Evolutionary conservation across 37 sponge, comb jelly and placozoan species (phyloP).

Genomic region (Oopsacas minuta): DNA sequence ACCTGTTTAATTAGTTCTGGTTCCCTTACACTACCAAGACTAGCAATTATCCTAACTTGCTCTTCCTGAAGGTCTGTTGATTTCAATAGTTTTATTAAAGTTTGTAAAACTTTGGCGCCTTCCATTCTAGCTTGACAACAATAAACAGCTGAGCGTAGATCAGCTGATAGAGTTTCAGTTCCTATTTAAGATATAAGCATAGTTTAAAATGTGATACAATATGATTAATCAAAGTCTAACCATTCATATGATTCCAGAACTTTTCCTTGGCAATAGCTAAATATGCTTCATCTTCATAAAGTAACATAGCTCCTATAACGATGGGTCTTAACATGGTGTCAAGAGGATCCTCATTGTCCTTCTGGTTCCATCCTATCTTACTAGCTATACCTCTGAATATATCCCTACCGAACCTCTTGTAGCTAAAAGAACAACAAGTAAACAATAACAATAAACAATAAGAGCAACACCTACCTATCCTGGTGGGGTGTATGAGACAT

Average conservation of each 20-base stretch:
- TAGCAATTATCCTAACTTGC: conserved; percentile 56
- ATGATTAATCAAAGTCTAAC: not conserved
- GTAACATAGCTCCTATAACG: not conserved
- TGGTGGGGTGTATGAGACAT: not conserved
- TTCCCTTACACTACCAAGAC: conserved; percentile 47
- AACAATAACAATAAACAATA: too few species aligned
- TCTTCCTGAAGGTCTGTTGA: conserved; percentile 72
- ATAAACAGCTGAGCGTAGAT: conserved; percentile 45
- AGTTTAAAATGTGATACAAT: too few species aligned
- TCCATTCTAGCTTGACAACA: not conserved
- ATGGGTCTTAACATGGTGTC: not conserved
- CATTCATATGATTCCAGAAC: not conserved
- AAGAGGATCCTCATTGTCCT: conserved; percentile 37
- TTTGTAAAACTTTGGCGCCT: not conserved
- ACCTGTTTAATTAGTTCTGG: conserved; percentile 32
- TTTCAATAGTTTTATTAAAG: conserved; percentile 41
- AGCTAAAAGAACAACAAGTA: conserved; percentile 21
- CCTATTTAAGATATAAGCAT: not conserved
- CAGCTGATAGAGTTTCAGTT: conserved; percentile 22
- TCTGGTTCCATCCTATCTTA: conserved; percentile 61
- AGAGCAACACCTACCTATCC: not conserved
- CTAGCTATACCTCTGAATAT: conserved; percentile 31
- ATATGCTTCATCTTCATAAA: not conserved
- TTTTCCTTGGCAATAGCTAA: not conserved
- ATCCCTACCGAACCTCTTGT: conserved; percentile 42